phyloP scores from a whole-genome alignment of 2,113 vertebrate genomes.

The Etheostoma spectabile region DNA sequence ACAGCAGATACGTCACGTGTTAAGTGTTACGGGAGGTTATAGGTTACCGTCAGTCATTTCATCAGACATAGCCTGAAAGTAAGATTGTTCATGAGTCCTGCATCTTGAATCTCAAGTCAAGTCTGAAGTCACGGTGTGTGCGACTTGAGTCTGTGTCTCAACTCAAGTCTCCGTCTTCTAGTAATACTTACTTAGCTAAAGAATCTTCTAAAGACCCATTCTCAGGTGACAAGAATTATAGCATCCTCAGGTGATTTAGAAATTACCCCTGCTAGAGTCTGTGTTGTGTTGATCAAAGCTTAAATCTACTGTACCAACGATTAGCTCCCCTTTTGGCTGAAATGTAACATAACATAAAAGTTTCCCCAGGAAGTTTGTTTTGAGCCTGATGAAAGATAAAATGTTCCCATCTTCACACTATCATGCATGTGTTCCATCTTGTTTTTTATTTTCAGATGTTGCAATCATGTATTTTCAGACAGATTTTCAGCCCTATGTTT shows the following conservation, averaged over 20 bases:
- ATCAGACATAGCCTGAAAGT: no score
- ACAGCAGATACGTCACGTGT: no score
- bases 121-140: no score
- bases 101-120: no score
- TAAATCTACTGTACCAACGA: background rate
- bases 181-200: constrained; percentile 18
- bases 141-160: no score
- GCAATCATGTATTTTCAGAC: background rate
- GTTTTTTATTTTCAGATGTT: background rate
- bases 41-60: no score
- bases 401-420: background rate
- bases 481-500: background rate
- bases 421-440: background rate
- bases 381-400: constrained; percentile 1
- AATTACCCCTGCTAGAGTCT: background rate
- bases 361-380: background rate
- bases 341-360: background rate
- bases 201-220: constrained; percentile 13
- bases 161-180: no score
- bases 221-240: background rate
- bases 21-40: no score
- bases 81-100: no score
- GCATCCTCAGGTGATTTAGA: constrained; percentile 6
- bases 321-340: accelerated
- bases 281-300: background rate